Base-by-base conservation (phyloP, 2,797 vertebrate genomes). In the Galago senegalensis region DNA sequence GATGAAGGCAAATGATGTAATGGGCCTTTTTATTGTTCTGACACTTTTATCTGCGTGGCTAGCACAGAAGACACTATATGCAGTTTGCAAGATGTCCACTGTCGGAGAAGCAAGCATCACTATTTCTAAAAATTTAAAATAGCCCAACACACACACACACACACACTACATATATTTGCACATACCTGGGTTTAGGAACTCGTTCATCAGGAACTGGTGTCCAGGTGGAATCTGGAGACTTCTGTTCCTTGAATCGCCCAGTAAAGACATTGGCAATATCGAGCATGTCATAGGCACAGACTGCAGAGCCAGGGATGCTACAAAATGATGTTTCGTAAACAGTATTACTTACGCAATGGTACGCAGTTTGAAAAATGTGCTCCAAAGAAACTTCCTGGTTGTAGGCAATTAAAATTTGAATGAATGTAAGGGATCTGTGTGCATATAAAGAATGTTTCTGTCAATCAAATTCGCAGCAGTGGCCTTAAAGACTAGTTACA, bases 211-310 rank as follows among this genome's bases (percentile, higher is more conserved):
- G 99, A 98, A 99, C 99, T 69, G 99, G 99, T 5, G 99, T 99
- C 99, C 99, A 99, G 65, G 99, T 99, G 93, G 99, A 99, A 97
- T 99, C 99, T 0, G 99, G 99, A 92, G 99, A 99, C 98, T 99
- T 99, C 98, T 99, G 99, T 94, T 99, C 99, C 98, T 99, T 99
- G 99, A 99, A 99, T 97, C 99, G 99, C 81, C 99, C 99, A 23
- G 99, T 99, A 97, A 99, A 99, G 14, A 99, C 99, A 96, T 97
- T 99, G 97, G 99, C 99, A 93, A 99, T 99, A 93, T 99, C 99
- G 40, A 98, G 98, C 99, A 99, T 99, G 98, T 99, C 99, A 91
- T 99, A 99, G 94, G 99, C 99, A 89, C 99, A 99, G 89, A 99
- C 99, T 0, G 99, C 99, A 49, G 99, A 99, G 91, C 99, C 99